Evolutionary conservation across 2,113 vertebrate genomes (phyloP).

Genomic region (Cyanoliseus patagonus): DNA sequence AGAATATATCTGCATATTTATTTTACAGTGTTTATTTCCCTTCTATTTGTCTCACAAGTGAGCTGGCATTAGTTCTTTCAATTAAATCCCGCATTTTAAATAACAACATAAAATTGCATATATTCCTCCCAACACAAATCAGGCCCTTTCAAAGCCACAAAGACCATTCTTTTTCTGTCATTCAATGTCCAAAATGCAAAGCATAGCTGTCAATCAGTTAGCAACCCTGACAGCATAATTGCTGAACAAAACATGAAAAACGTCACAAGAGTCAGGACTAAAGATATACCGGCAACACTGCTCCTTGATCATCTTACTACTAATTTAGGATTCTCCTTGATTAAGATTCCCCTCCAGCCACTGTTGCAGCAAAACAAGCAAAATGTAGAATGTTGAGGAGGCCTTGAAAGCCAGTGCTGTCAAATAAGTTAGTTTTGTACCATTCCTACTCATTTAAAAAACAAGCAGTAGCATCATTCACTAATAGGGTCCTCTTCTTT

Average conservation of each 20-base stretch:
- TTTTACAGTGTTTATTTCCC: not conserved
- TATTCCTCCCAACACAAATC: not conserved
- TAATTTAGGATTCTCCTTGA: not conserved
- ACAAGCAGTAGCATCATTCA: not conserved
- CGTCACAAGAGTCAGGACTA: not conserved
- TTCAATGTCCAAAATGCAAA: constrained; percentile 28
- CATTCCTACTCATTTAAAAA: not conserved
- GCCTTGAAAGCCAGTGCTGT: not conserved
- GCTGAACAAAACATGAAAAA: constrained; percentile 1
- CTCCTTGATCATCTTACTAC: not conserved
- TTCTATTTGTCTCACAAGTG: not conserved
- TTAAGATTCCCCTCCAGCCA: not conserved
- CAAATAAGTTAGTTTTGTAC: not conserved
- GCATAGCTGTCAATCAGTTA: not conserved
- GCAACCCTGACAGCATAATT: constrained; percentile 38
- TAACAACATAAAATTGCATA: not conserved
- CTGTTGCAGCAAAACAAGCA: not conserved
- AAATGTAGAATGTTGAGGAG: not conserved
- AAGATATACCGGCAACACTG: not conserved
- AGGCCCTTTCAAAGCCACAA: not conserved
- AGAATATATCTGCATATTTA: not conserved
- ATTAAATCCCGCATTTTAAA: constrained; percentile 25
- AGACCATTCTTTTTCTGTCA: not conserved
- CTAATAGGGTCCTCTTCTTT: not conserved
- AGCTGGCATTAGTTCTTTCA: constrained; percentile 15